Evolutionary conservation across 2,113 vertebrate genomes (phyloP).

Genomic region (Caretta caretta): DNA sequence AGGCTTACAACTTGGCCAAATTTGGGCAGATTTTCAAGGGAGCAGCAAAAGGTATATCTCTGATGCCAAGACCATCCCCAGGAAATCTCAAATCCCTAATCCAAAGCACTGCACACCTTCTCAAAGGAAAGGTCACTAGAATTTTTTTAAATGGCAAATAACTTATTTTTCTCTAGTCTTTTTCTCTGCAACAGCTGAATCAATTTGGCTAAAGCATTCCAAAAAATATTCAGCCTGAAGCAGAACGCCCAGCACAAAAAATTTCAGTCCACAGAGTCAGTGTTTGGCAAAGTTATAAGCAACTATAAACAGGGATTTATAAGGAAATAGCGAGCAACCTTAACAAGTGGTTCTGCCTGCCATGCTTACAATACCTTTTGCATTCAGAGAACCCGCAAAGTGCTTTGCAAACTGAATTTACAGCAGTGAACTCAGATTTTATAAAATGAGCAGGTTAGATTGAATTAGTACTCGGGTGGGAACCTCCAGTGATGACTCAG

Average conservation of each 20-base stretch:
- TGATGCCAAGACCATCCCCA: fast-evolving
- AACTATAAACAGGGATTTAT: not conserved
- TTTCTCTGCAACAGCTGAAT: not conserved
- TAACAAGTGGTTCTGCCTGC: not conserved
- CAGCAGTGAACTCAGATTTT: not conserved
- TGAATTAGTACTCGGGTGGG: not conserved
- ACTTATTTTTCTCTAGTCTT: not conserved
- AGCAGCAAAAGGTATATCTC: not conserved
- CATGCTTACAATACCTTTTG: not conserved
- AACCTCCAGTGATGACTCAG: not conserved
- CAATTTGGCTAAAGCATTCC: not conserved
- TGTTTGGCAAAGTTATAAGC: not conserved
- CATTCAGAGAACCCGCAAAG: not conserved
- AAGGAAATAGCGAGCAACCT: not conserved
- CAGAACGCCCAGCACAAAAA: too few relatives aligned
- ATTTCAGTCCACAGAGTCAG: too few relatives aligned
- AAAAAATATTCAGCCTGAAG: not conserved
- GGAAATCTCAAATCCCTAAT: not conserved
- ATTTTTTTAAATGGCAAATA: not conserved
- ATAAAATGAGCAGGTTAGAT: not conserved
- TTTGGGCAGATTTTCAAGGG: not conserved
- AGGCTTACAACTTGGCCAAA: not conserved
- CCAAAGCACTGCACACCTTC: not conserved
- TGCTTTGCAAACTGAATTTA: not conserved
- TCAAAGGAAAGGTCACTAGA: not conserved